Conservation (phyloP, 2,888 invertebrate species). For the Drosophila peninsularis region DNA sequence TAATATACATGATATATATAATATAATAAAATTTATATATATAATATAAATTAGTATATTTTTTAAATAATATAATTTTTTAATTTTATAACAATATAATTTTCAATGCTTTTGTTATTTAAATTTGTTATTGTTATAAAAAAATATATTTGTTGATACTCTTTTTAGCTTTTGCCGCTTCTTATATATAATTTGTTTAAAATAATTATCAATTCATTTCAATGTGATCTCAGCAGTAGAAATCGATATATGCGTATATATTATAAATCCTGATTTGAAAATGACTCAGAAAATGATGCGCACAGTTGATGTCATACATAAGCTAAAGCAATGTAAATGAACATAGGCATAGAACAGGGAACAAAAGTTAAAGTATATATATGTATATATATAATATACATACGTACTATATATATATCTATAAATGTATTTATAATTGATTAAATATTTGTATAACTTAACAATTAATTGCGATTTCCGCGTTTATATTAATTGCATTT, state of each 20-base stretch:
- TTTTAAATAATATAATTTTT: too few species aligned
- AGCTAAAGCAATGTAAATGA: slow-evolving; percentile 12
- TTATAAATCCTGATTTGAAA: slow-evolving; percentile 10
- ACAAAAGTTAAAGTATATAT: background rate
- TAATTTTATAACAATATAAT: too few species aligned
- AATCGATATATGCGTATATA: slow-evolving; percentile 9
- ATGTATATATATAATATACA: too few species aligned
- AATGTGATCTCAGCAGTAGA: slow-evolving; percentile 36
- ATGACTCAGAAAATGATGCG: slow-evolving; percentile 36
- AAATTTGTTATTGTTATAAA: background rate
- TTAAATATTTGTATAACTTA: background rate
- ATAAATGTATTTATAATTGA: background rate
- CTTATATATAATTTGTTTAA: background rate
- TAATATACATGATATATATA: too few species aligned
- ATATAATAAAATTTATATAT: too few species aligned
- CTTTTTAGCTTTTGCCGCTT: background rate
- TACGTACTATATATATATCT: too few species aligned
- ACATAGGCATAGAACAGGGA: background rate
- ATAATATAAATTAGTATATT: too few species aligned
- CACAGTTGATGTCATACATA: slow-evolving; percentile 22
- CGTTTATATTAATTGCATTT: slow-evolving; percentile 34
- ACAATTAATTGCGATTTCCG: slow-evolving; percentile 2
- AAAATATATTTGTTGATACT: background rate
- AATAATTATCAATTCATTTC: background rate
- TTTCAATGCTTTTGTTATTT: background rate